Conservation (phyloP, 2,888 invertebrate species). For the Nebria salina region DNA sequence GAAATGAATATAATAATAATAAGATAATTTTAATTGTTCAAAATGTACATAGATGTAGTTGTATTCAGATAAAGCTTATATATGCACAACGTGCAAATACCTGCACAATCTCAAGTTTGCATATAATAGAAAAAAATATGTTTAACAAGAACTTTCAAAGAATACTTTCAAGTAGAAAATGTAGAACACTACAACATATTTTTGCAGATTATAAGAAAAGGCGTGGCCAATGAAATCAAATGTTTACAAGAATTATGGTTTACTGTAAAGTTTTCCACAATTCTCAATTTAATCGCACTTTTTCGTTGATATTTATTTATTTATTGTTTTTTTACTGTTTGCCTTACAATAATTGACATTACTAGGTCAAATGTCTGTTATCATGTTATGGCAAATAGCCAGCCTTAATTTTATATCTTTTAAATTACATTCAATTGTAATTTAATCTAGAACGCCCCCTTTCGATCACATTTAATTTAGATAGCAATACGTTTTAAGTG, state of each 20-base stretch:
- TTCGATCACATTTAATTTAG: not conserved
- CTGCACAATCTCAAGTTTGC: not conserved
- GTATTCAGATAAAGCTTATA: no score
- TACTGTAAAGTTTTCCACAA: not conserved
- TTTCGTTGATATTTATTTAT: not conserved
- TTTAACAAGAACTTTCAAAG: not conserved
- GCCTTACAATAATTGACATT: not conserved
- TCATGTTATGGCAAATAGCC: not conserved
- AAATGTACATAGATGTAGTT: no score
- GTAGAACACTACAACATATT: not conserved
- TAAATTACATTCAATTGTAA: not conserved
- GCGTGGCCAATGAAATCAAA: not conserved
- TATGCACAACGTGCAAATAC: no score
- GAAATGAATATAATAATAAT: no score
- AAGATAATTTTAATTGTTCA: no score
- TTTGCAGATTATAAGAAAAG: conserved; percentile 1
- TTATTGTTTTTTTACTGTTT: not conserved
- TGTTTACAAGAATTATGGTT: not conserved
- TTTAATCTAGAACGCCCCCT: not conserved
- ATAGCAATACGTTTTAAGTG: not conserved
- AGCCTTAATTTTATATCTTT: not conserved
- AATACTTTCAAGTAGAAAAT: conserved; percentile 1
- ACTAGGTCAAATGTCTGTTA: not conserved
- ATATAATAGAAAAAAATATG: conserved; percentile 1
- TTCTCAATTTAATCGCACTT: not conserved